Base-by-base conservation (phyloP, 2,797 vertebrate species). In the Erethizon dorsatum region DNA sequence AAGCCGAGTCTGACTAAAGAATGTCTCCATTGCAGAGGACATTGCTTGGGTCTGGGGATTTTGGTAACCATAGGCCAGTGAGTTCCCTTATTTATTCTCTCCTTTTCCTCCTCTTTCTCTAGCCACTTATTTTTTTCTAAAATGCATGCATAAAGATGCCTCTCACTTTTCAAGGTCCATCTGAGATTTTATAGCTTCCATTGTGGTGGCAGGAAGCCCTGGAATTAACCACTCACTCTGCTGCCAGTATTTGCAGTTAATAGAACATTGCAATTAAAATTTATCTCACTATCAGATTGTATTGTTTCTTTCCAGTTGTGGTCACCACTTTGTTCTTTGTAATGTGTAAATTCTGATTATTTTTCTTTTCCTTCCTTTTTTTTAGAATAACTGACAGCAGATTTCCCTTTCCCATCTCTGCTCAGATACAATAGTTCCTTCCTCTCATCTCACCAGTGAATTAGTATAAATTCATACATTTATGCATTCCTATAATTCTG, bases 1-100 rank as follows among this genome's bases (percentile, higher is more conserved):
- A 97, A 92, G 96, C 97, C 45, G 94, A 96, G 95, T 97, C 97
- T 94, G 94, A 95, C 84, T 87, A 79, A 3, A 96, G 89, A 56
- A 31, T 47, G 10, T 94, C 96, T 98, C 83, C 69, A 37, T 94
- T 80, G 50, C 67, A 73, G 80, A 90, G 86, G 88, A 47, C 22
- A 88, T 17, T 47, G 83, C 6, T 65, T 85, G 79, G 17, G 45
- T 89, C 37, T 2, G 22, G 61, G 2, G 80, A 80, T 97, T 97
- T 96, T 52, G 10, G 57, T 92, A 94, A 96, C 96, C 47, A 73
- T 1, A 14, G 22, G 24, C 2, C 82, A 17, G 45, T 80, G 52
- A 54, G 41, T 90, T 63, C 20, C 2, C 4, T 37, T 92, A 7
- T 50, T 57, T 75, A 82, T 50, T 52, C 1, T 84, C 1, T 57